These are phyloP conservation scores for Taenaris catops DNA, from an alignment of 2,888 invertebrate species.

Conservation along the genomic window DNA sequence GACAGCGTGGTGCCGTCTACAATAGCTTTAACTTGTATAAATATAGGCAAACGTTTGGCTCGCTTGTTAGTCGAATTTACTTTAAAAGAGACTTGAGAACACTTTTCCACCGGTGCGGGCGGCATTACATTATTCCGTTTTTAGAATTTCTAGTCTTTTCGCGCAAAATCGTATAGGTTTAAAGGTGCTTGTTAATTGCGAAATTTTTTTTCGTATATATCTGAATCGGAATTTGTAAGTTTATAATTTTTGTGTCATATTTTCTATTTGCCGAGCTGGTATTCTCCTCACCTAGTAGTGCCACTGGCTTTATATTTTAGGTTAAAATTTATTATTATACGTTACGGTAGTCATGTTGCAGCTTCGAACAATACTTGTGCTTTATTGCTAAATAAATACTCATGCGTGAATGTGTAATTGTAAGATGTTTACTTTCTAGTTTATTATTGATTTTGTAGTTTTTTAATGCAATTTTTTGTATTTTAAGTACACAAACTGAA, in stretches of 20 bases:
- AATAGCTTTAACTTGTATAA: constrained; percentile 44
- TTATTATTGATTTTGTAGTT: constrained; percentile 42
- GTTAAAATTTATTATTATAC: constrained; percentile 40
- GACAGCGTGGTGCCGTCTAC: constrained; percentile 39
- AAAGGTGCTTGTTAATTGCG: constrained; percentile 67
- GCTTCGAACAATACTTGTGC: constrained; percentile 75
- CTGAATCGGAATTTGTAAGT: constrained; percentile 47
- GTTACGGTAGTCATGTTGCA: constrained; percentile 70
- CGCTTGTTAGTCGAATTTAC: constrained; percentile 9
- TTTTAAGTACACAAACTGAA: constrained; percentile 68
- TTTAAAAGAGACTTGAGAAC: constrained; percentile 7
- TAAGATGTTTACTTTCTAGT: constrained; percentile 48
- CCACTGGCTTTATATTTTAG: constrained; percentile 67
- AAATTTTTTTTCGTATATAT: constrained; percentile 46
- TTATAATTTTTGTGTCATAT: constrained; percentile 73
- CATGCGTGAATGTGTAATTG: constrained; percentile 74
- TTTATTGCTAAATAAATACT: constrained; percentile 79
- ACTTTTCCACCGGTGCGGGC: constrained; percentile 13
- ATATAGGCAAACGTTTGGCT: constrained; percentile 23
- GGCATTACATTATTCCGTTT: constrained; percentile 32
- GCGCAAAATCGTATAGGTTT: constrained; percentile 67
- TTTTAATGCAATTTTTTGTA: constrained; percentile 63
- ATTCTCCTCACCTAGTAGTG: constrained; percentile 60
- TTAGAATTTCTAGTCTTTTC: constrained; percentile 69
- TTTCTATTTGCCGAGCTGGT: constrained; percentile 50